These are phyloP conservation scores for Seriola rivoliana DNA, from an alignment of 2,113 vertebrate genomes.

Conservation along the genomic window DNA sequence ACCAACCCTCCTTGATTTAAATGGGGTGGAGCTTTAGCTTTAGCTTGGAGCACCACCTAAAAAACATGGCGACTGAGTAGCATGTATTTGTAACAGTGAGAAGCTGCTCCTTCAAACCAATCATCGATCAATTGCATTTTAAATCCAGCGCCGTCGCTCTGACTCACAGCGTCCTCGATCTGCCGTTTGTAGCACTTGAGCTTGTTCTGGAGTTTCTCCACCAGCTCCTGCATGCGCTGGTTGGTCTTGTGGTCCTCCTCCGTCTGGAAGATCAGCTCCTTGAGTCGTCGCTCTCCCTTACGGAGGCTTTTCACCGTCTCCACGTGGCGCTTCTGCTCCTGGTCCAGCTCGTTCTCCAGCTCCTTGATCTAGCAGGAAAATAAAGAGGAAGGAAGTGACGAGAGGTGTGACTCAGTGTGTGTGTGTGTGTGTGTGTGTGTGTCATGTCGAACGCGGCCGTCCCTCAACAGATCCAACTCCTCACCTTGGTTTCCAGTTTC, in stretches of 20 bases:
- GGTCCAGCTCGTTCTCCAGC: constrained; percentile 78
- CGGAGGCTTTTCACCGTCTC: constrained; percentile 80
- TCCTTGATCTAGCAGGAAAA: constrained; percentile 75
- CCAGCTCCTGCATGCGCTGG: constrained; percentile 81
- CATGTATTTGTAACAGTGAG: background rate
- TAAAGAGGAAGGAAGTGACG: background rate
- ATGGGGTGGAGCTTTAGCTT: too few species aligned
- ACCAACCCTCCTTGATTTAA: background rate
- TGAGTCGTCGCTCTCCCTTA: constrained; percentile 79
- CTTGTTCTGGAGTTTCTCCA: constrained; percentile 84
- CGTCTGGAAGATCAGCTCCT: constrained; percentile 83
- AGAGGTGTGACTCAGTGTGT: too few species aligned
- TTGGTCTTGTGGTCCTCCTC: constrained; percentile 85
- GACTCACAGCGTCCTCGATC: constrained; percentile 75
- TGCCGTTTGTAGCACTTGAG: constrained; percentile 82
- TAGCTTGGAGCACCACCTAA: too few species aligned
- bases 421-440: background rate
- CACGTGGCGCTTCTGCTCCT: constrained; percentile 78
- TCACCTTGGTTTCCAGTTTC: constrained; percentile 84
- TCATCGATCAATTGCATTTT: background rate
- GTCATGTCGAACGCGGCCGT: background rate
- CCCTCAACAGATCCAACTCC: background rate
- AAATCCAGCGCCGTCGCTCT: background rate
- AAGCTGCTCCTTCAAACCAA: background rate
- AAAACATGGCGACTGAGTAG: too few species aligned